Conservation (phyloP, 1,140 invertebrate species). For the Schlechtendalia chinensis region DNA sequence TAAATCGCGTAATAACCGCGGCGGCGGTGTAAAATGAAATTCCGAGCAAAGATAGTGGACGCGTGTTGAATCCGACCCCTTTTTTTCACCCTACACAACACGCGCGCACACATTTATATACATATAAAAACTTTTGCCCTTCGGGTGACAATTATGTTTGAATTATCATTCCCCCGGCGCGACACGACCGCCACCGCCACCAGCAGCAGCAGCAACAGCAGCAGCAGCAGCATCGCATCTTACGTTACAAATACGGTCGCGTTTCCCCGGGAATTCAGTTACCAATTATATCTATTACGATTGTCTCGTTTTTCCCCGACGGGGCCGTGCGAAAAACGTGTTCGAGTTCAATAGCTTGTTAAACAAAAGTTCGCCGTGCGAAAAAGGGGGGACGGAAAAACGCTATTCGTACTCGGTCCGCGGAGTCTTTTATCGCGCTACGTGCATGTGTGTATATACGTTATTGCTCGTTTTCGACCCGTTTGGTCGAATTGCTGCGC, state of each 20-base stretch:
- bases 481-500: no score
- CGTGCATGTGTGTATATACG: no score
- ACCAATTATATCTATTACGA: constrained; percentile 49
- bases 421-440: no score
- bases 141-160: constrained; percentile 49
- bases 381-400: background rate
- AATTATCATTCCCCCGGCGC: constrained; percentile 47
- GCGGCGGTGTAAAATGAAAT: background rate
- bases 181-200: background rate
- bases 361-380: background rate
- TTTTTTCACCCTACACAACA: background rate
- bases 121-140: constrained; percentile 40
- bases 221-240: no score
- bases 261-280: constrained; percentile 32
- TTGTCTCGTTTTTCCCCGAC: constrained; percentile 15
- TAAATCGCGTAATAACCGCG: background rate
- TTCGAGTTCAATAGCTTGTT: constrained; percentile 45
- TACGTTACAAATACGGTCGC: constrained; percentile 9
- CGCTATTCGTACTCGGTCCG: no score
- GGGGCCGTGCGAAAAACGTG: background rate
- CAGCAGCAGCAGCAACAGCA: no score
- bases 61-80: constrained; percentile 38
- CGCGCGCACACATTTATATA: no score
- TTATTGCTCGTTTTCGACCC: no score
- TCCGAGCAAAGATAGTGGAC: background rate